Evolutionary conservation across 2,113 vertebrate species (phyloP).

Genomic region (Anolis sagrei): DNA sequence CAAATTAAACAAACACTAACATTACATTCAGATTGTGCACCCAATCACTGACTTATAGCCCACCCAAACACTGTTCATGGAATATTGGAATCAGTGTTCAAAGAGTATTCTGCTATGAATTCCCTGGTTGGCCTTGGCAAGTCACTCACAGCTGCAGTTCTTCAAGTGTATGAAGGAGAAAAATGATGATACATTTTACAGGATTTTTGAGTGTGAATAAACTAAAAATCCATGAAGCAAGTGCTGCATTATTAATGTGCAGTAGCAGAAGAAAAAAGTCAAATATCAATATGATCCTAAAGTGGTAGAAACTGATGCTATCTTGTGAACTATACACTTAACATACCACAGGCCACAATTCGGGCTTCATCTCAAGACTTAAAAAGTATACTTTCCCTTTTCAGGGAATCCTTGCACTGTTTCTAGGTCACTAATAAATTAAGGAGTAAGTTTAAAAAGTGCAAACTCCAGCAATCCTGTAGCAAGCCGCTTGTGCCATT

Average conservation of each 20-base stretch:
- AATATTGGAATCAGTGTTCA: not conserved
- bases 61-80: not conserved
- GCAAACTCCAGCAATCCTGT: not conserved
- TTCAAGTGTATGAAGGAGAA: not conserved
- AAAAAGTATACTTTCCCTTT: not conserved
- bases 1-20: no score
- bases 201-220: conserved; percentile 1
- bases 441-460: conserved; percentile 38
- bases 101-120: conserved; percentile 1
- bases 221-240: conserved; percentile 9
- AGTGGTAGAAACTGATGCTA: not conserved
- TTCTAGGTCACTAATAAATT: conserved; percentile 29
- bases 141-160: not conserved
- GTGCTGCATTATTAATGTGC: not conserved
- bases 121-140: not conserved
- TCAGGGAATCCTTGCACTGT: not conserved
- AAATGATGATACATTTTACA: not conserved
- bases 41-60: not conserved
- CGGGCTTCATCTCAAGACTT: conserved; percentile 11
- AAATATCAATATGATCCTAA: not conserved
- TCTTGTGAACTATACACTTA: not conserved
- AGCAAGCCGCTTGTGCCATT: conserved; percentile 35
- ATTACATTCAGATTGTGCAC: not conserved
- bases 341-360: not conserved
- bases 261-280: not conserved